Evolutionary conservation across 2,113 vertebrate species (phyloP).

Genomic region (Isichthys henryi): DNA sequence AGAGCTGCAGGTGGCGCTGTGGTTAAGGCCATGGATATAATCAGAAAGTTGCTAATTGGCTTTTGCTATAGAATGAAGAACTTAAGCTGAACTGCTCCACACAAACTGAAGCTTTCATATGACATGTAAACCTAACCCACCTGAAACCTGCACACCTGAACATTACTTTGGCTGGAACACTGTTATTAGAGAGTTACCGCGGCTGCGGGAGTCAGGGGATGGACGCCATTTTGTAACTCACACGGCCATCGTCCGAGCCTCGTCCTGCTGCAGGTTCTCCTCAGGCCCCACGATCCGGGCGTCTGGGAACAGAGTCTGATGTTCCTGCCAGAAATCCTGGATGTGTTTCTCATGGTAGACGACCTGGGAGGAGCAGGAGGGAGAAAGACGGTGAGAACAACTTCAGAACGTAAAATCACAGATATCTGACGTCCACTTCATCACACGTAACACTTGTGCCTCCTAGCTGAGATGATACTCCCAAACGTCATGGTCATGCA

Average conservation of each 20-base stretch:
- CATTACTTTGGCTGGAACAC: not conserved
- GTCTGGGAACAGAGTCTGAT: conserved; percentile 49
- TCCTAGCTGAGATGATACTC: not conserved
- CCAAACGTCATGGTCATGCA: not conserved
- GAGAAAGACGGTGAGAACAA: not conserved
- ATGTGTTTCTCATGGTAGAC: conserved; percentile 66
- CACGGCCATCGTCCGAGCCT: conserved; percentile 69
- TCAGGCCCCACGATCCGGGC: conserved; percentile 63
- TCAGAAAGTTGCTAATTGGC: not conserved
- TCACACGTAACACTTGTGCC: not conserved
- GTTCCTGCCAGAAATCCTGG: conserved; percentile 49
- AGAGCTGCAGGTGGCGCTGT: not conserved
- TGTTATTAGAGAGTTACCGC: not conserved
- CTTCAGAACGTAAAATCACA: not conserved
- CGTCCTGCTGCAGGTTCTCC: conserved; percentile 57
- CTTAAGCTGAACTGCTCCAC: not conserved
- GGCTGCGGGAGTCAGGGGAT: not conserved
- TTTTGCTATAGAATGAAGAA: not conserved
- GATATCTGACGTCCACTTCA: not conserved
- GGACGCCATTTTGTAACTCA: conserved; percentile 36
- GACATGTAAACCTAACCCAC: not conserved
- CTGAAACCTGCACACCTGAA: not conserved
- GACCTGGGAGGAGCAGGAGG: conserved; percentile 42
- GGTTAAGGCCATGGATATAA: not conserved
- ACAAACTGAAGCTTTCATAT: not conserved